These are phyloP conservation scores for Tragelaphus strepsiceros DNA, from an alignment of 2,113 vertebrate genomes.

Conservation along the genomic window DNA sequence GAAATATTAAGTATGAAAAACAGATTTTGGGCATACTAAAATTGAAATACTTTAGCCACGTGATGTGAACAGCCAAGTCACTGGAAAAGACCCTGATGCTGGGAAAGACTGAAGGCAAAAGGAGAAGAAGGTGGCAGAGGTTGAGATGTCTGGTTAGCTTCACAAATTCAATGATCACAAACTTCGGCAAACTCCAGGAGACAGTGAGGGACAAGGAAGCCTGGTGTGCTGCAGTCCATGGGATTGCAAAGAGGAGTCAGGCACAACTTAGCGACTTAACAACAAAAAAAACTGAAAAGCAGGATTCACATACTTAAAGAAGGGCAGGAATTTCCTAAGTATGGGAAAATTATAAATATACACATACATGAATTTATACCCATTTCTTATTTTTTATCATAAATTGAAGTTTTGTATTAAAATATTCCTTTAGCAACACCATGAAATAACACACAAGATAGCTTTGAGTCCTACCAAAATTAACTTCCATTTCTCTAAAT, in stretches of 20 bases:
- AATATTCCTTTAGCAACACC: background rate
- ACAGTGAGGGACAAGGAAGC: background rate
- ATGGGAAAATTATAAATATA: background rate
- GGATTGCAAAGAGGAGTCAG: background rate
- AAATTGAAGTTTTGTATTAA: constrained; percentile 6
- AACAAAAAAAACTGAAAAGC: background rate
- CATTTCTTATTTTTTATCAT: constrained; percentile 19
- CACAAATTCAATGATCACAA: background rate
- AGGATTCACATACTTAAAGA: constrained; percentile 10
- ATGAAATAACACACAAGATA: background rate
- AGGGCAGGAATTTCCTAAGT: background rate
- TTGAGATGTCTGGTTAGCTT: background rate
- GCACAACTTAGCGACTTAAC: background rate
- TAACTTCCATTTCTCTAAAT: background rate
- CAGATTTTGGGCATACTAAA: background rate
- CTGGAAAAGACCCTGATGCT: background rate
- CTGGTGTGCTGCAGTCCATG: background rate
- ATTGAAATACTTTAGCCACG: background rate
- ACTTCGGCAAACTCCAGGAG: background rate
- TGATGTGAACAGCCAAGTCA: background rate
- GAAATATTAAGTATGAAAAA: constrained; percentile 6
- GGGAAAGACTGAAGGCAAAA: background rate
- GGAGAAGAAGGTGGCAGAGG: background rate
- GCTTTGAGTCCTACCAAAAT: background rate
- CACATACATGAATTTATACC: background rate